Base-by-base conservation (phyloP, 2,797 vertebrate genomes). In the Sternarchorhynchus goeldii region DNA sequence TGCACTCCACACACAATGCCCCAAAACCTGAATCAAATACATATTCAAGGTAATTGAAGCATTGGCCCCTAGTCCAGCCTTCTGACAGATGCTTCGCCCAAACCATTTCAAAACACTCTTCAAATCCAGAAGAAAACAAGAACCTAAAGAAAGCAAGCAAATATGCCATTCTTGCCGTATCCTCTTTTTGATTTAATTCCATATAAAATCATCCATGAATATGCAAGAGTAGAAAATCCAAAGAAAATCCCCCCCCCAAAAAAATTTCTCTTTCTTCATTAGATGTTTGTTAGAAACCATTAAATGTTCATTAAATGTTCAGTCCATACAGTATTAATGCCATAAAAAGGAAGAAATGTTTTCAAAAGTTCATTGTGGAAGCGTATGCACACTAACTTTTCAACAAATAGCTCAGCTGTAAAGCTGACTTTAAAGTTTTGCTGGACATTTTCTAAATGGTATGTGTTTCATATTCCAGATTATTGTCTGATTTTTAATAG, bases 21-120 rank as follows among this genome's bases (percentile, higher is more conserved):
- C 71, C 63, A 66, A 78, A 80, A 79, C 59, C 68, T 62, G 66
- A 81, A 85, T 85, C 81, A 82, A 69, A 82, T 81, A 81, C 74
- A 68, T 73, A 78, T 84, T 84, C 77, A 84, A 29, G 70, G 71
- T 53, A 82, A 82, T 65, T 77, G 80, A 76, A 69, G 76, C 21
- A 63, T 62, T 82, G 50, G 70, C 75, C 72, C 59, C 21, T 58
- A 62, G 67, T 79, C 36, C 12, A 76, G 31, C 59, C 66, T 76
- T 64, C 53, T 53, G 45, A 53, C 41, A 18, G 53, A n/a, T 18
- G 67, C 45, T 69, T 55, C 53, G 58, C 60, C 41, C 31, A 45
- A 53, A 34, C 55, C 29, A 55, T 56, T 72, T 73, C 36, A 45
- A 34, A 50, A 36, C 50, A n/a, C 67, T 73, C 60, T 76, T 67